Percentiles rank a stretch among this genome's conserved stretches.
These are phyloP conservation scores for Agrochola circellaris DNA, from an alignment of 2,888 invertebrate species.

Conservation along the genomic window DNA sequence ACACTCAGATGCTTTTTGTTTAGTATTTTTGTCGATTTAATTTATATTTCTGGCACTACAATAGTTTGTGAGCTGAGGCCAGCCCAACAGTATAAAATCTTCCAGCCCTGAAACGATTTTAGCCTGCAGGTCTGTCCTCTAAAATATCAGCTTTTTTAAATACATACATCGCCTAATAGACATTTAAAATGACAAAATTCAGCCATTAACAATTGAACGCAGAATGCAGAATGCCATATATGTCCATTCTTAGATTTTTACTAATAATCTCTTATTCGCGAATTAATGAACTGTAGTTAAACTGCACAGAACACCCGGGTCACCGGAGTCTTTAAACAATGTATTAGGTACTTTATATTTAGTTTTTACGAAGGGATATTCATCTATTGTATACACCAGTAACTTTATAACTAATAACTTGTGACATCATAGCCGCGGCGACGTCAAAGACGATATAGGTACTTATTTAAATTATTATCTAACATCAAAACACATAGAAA, in stretches of 20 bases:
- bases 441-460: slow-evolving; percentile 30
- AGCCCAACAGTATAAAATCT: slow-evolving; percentile 3
- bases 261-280: slow-evolving; percentile 7
- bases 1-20: slow-evolving; percentile 4
- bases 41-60: slow-evolving; percentile 5
- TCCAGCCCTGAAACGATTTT: slow-evolving; percentile 4
- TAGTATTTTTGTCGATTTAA: background rate
- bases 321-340: background rate
- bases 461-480: slow-evolving; percentile 49
- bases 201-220: slow-evolving; percentile 47
- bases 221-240: slow-evolving; percentile 1
- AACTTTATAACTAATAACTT: slow-evolving; percentile 50
- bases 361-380: slow-evolving; percentile 31
- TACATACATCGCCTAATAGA: slow-evolving; percentile 17
- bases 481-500: slow-evolving; percentile 42
- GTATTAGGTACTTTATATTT: background rate
- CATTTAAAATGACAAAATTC: slow-evolving; percentile 43
- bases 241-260: slow-evolving; percentile 16
- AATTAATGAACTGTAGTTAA: slow-evolving; percentile 15
- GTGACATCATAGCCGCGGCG: slow-evolving; percentile 52
- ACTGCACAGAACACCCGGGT: slow-evolving; percentile 3
- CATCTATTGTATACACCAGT: slow-evolving; percentile 29
- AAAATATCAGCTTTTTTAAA: background rate
- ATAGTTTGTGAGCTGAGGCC: background rate
- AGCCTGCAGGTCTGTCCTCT: background rate